phyloP scores from a whole-genome alignment of 2,797 vertebrate species.

The Natrix natrix region DNA sequence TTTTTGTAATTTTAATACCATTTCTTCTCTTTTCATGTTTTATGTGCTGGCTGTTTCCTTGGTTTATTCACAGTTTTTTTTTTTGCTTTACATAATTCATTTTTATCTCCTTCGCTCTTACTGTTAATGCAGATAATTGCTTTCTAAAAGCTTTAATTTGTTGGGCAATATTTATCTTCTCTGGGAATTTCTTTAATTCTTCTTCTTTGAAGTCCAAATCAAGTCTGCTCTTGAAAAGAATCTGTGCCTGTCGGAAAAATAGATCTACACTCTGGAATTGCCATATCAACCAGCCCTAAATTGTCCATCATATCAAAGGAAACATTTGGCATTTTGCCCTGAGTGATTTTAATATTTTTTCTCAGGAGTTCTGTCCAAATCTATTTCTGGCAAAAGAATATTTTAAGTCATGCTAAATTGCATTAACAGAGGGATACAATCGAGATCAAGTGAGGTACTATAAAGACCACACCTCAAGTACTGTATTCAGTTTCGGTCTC shows the following conservation, averaged over 20 bases:
- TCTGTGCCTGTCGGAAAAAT: neutral
- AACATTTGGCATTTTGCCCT: neutral
- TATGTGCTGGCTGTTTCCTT: neutral
- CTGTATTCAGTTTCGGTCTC: too few species aligned
- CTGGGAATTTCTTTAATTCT: neutral
- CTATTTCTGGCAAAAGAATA: neutral
- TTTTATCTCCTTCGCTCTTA: neutral
- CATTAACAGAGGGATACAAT: too few species aligned
- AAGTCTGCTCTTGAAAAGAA: neutral
- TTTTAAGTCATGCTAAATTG: neutral
- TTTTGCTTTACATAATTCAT: neutral
- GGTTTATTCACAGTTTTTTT: neutral
- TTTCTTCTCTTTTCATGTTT: neutral
- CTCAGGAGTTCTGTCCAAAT: neutral
- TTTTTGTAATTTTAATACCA: neutral
- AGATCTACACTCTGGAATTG: neutral
- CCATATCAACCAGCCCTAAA: neutral
- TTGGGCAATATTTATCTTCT: neutral
- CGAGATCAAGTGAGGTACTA: too few species aligned
- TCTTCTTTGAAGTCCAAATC: neutral
- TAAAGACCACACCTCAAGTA: too few species aligned
- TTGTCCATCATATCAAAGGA: neutral
- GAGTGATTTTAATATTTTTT: neutral
- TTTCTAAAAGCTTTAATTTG: neutral
- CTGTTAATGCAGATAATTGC: neutral